Conservation (phyloP, 1,140 invertebrate species). For the Saccostrea echinata region DNA sequence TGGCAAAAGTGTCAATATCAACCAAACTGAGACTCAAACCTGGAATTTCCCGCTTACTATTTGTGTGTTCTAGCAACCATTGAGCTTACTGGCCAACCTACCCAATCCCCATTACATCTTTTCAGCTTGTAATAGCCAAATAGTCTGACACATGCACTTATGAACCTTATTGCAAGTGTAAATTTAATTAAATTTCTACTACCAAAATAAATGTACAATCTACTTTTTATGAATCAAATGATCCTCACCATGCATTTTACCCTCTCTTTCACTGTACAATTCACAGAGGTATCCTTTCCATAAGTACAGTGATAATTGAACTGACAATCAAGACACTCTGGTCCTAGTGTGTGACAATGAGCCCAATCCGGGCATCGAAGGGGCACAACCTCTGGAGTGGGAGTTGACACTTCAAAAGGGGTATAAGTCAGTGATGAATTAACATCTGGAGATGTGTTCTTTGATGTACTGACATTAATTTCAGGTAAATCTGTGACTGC, state of each 20-base stretch:
- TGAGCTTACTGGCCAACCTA: too few relatives aligned
- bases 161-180: too few relatives aligned
- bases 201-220: too few relatives aligned
- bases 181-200: too few relatives aligned
- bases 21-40: too few relatives aligned
- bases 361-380: constrained; percentile 61
- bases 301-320: constrained; percentile 70
- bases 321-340: constrained; percentile 69
- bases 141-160: too few relatives aligned
- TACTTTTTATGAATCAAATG: too few relatives aligned
- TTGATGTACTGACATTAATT: not conserved
- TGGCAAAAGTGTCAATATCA: too few relatives aligned
- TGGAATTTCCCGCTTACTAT: too few relatives aligned
- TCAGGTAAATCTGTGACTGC: not conserved
- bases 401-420: not conserved
- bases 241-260: constrained; percentile 61
- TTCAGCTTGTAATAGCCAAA: too few relatives aligned
- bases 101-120: too few relatives aligned
- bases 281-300: constrained; percentile 60
- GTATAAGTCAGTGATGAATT: not conserved
- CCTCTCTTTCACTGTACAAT: constrained; percentile 63
- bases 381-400: not conserved
- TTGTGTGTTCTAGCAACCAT: too few relatives aligned
- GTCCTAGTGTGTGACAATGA: constrained; percentile 65
- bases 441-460: not conserved